phyloP scores from a whole-genome alignment of 2,113 vertebrate genomes.

The Collichthys lucidus region DNA sequence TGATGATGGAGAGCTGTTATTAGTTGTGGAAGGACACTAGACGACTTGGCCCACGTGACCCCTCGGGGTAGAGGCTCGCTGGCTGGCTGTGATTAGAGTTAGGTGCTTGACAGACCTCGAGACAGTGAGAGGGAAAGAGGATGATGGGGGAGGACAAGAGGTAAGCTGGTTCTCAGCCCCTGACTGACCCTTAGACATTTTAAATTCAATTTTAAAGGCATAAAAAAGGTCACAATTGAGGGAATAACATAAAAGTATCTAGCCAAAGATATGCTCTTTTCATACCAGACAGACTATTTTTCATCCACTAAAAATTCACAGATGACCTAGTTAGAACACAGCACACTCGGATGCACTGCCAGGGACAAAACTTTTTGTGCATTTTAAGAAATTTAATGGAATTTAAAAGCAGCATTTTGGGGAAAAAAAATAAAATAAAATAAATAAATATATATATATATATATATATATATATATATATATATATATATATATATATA shows the following conservation, averaged over 20 bases:
- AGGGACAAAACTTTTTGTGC: slow-evolving; percentile 31
- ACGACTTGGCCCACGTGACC: slow-evolving; percentile 56
- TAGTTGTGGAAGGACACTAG: slow-evolving; percentile 78
- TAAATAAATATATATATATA: not conserved
- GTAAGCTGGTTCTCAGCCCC: slow-evolving; percentile 27
- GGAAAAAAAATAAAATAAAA: slow-evolving; percentile 25
- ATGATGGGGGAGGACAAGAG: slow-evolving; percentile 28
- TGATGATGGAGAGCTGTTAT: slow-evolving; percentile 81
- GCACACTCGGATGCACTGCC: slow-evolving; percentile 37
- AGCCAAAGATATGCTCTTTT: slow-evolving; percentile 8
- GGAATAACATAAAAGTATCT: slow-evolving; percentile 28
- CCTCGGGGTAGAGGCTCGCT: slow-evolving; percentile 54
- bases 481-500: no score
- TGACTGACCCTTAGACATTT: slow-evolving; percentile 30
- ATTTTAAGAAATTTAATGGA: slow-evolving; percentile 24
- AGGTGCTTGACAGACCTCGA: slow-evolving; percentile 70
- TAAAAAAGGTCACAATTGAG: slow-evolving; percentile 32
- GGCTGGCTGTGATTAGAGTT: slow-evolving; percentile 76
- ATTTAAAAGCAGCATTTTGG: slow-evolving; percentile 23
- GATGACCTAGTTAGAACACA: slow-evolving; percentile 66
- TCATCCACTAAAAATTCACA: slow-evolving; percentile 50
- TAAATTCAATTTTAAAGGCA: slow-evolving; percentile 38
- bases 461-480: no score
- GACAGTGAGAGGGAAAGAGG: slow-evolving; percentile 25
- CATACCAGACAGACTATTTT: slow-evolving; percentile 33